Evolutionary conservation across 2,888 invertebrate species (phyloP).

Genomic region (Cosmorhoe ocellata): DNA sequence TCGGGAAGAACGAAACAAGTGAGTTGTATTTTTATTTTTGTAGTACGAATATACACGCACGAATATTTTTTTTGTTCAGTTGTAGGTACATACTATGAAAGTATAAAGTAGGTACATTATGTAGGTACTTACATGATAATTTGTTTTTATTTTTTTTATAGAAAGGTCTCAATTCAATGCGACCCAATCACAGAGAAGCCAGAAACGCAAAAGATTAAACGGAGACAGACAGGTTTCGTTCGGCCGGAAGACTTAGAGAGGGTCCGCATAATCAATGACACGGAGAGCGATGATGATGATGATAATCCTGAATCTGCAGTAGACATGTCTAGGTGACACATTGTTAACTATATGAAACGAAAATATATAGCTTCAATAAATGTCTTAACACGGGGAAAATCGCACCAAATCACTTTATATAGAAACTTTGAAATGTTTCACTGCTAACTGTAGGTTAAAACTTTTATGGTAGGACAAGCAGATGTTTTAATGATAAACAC

Average conservation of each 20-base stretch:
- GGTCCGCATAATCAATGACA: constrained; percentile 29
- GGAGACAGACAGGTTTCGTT: constrained; percentile 62
- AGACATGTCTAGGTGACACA: constrained; percentile 11
- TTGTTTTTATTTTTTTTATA: constrained; percentile 37
- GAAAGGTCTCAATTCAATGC: constrained; percentile 58
- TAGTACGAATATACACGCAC: too few relatives aligned
- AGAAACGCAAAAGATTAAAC: constrained; percentile 45
- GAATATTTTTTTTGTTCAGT: too few relatives aligned
- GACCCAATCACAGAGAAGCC: constrained; percentile 32
- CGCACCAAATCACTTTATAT: too few relatives aligned
- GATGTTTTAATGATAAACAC: too few relatives aligned
- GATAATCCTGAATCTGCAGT: constrained; percentile 12
- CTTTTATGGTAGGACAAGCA: too few relatives aligned
- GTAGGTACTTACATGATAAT: constrained; percentile 4
- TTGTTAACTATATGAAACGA: neutral
- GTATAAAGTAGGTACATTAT: too few relatives aligned
- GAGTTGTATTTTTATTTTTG: constrained; percentile 27
- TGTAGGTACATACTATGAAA: too few relatives aligned
- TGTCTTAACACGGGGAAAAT: too few relatives aligned
- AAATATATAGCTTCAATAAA: too few relatives aligned
- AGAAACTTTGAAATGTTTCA: too few relatives aligned
- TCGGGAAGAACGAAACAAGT: constrained; percentile 42
- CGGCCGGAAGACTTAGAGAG: constrained; percentile 46
- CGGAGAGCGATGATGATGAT: constrained; percentile 11
- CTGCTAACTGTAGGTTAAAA: too few relatives aligned